phyloP scores from a whole-genome alignment of 2,113 vertebrate genomes.

The Naja naja region DNA sequence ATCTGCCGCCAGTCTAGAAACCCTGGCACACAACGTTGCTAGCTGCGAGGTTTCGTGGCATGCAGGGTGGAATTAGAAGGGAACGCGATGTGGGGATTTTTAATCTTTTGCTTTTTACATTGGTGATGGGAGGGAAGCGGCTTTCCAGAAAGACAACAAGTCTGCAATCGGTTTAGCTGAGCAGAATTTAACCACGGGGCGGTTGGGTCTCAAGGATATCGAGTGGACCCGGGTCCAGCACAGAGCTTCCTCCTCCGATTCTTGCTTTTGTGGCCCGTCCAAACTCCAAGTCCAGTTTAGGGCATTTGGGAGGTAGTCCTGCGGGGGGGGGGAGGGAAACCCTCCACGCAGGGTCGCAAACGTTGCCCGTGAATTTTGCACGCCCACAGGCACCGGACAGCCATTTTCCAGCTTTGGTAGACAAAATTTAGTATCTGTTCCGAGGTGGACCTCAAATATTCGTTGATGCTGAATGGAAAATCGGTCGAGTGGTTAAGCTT shows the following conservation, averaged over 20 bases:
- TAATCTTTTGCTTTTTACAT: not conserved
- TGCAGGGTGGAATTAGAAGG: not conserved
- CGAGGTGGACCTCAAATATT: not conserved
- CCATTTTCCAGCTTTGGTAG: not conserved
- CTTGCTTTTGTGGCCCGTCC: not conserved
- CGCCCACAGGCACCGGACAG: no score
- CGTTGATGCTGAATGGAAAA: not conserved
- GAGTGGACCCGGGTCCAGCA: not conserved
- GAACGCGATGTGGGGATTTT: not conserved
- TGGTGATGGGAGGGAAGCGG: not conserved
- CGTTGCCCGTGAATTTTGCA: not conserved
- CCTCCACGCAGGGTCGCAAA: not conserved
- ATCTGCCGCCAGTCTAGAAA: slow-evolving; percentile 20
- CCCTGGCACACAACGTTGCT: not conserved
- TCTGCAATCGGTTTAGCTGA: not conserved
- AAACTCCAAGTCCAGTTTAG: not conserved
- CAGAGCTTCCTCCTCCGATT: not conserved
- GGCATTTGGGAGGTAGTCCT: not conserved
- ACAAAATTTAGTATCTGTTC: not conserved
- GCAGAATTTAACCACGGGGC: no score
- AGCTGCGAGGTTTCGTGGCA: not conserved
- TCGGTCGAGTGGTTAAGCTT: not conserved
- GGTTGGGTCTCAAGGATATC: no score
- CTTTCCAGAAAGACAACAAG: not conserved
- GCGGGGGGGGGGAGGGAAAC: not conserved